Percentiles rank a stretch among this genome's conserved stretches.
Conservation (phyloP, 2,113 vertebrate genomes). For the Xiphophorus hellerii region DNA sequence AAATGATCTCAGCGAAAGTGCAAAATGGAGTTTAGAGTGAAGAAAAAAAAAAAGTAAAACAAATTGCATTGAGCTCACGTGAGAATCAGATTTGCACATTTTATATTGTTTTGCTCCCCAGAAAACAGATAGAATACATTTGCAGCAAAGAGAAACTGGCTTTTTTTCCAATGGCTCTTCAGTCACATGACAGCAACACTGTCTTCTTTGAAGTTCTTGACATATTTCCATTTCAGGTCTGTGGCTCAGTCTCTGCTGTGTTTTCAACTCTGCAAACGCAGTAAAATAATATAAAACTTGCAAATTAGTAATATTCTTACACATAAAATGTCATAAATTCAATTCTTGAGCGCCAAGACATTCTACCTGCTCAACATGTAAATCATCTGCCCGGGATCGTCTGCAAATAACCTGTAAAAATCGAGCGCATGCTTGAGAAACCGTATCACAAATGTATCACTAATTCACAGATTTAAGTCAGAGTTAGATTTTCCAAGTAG, state of each 20-base stretch:
- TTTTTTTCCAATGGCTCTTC: constrained; percentile 6
- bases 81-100: constrained; percentile 4
- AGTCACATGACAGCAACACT: constrained; percentile 23
- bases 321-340: background rate
- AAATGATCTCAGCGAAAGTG: background rate
- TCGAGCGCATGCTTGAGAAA: constrained; percentile 13
- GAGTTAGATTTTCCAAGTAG: background rate
- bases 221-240: constrained; percentile 45
- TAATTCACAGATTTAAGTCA: background rate
- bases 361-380: constrained; percentile 79
- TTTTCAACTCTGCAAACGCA: constrained; percentile 45
- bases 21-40: constrained; percentile 4
- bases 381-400: constrained; percentile 78
- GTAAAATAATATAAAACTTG: background rate
- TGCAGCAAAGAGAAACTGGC: constrained; percentile 8
- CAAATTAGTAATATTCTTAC: background rate
- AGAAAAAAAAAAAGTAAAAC: background rate
- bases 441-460: background rate
- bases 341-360: background rate
- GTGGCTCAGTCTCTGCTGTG: constrained; percentile 35
- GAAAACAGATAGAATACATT: constrained; percentile 10
- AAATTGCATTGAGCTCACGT: background rate
- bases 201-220: constrained; percentile 11
- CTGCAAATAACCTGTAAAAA: constrained; percentile 70
- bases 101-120: constrained; percentile 4